phyloP scores from a whole-genome alignment of 2,113 vertebrate genomes.

The Eleginops maclovinus region DNA sequence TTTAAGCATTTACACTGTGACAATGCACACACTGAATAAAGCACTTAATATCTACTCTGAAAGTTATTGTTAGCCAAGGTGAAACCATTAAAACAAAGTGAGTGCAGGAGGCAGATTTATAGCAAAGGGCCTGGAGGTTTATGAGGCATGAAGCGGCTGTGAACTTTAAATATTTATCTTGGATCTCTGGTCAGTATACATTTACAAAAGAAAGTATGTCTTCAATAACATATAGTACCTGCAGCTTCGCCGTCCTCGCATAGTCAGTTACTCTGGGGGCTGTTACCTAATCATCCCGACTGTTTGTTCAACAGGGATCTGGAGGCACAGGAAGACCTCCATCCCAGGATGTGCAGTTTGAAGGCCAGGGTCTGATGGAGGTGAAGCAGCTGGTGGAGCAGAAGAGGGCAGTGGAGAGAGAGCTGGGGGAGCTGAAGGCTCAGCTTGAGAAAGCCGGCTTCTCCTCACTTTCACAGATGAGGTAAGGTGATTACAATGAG shows the following conservation, averaged over 20 bases:
- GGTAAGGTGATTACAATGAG: constrained; percentile 70
- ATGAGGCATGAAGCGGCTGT: background rate
- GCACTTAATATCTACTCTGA: background rate
- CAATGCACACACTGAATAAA: background rate
- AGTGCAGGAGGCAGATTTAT: background rate
- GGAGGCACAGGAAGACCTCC: background rate
- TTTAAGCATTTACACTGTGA: background rate
- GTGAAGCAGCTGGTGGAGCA: constrained; percentile 84
- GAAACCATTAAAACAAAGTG: background rate
- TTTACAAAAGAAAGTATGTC: background rate
- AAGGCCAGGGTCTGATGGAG: constrained; percentile 77
- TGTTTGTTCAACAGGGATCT: constrained; percentile 26
- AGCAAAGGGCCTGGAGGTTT: background rate
- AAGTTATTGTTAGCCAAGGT: background rate
- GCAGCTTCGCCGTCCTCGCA: background rate
- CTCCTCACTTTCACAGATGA: constrained; percentile 91
- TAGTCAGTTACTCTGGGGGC: too few species aligned
- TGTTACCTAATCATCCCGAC: too few species aligned
- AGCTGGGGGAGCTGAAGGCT: constrained; percentile 88
- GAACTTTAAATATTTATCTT: background rate
- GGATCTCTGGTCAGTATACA: background rate
- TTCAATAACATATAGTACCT: background rate
- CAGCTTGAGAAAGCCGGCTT: constrained; percentile 92
- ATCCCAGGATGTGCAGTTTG: constrained; percentile 7
- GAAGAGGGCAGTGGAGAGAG: constrained; percentile 85